A percentile compares a stretch with the other conserved stretches of the same genome.
These are phyloP conservation scores for Apamea anceps DNA, from an alignment of 2,888 invertebrate species.

Conservation along the genomic window DNA sequence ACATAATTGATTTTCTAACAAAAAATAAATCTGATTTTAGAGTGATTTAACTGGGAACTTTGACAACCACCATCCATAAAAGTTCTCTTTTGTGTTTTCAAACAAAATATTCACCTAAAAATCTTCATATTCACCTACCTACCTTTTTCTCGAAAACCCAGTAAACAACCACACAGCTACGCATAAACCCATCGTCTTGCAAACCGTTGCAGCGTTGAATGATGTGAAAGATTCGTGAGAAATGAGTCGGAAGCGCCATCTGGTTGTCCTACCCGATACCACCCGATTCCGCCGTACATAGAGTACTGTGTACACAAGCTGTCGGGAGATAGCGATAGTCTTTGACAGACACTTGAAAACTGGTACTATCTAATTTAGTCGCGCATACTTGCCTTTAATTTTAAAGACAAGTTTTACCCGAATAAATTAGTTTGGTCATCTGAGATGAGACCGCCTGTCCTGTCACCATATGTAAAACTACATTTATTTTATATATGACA, in stretches of 20 bases:
- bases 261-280: constrained; percentile 40
- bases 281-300: background rate
- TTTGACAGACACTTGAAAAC: background rate
- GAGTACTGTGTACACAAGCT: background rate
- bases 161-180: background rate
- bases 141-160: constrained; percentile 3
- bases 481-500: too few species aligned
- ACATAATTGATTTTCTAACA: background rate
- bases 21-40: background rate
- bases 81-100: background rate
- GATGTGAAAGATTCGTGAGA: constrained; percentile 62
- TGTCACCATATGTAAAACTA: too few species aligned
- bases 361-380: background rate
- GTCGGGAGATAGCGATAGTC: background rate
- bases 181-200: constrained; percentile 21
- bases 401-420: too few species aligned
- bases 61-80: background rate
- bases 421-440: too few species aligned
- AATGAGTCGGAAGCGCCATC: constrained; percentile 65
- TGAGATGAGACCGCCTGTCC: too few species aligned
- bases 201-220: constrained; percentile 51
- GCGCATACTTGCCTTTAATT: background rate
- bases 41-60: background rate
- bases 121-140: background rate
- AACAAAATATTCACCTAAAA: background rate